Base-by-base conservation (phyloP, 2,797 vertebrate genomes). In the Decapterus maruadsi region DNA sequence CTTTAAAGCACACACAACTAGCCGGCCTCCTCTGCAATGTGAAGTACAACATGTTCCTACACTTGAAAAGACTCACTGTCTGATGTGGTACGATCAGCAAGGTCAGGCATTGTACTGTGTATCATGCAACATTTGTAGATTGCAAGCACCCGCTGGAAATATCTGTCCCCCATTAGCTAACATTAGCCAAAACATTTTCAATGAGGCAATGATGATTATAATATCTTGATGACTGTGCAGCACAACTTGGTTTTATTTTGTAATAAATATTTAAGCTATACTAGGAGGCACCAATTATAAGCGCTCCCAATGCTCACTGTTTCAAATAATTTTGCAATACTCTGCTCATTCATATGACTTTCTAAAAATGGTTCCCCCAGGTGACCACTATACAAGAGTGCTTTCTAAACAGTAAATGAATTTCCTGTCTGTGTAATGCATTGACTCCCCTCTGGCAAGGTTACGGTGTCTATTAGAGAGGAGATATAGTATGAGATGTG, bases 21-120 rank as follows among this genome's bases (percentile, higher is more conserved):
- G 61, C 51, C 53, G 4, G 22, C 17, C 54, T 75, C 72, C 78
- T 74, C 70, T 83, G 60, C 81, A 72, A 4, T 66, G 55, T 77
- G 45, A 70, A 73, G 82, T 51, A 90, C 86, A 73, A 40, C 68
- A 65, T 82, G 86, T 90, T 84, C 89, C 54, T 75, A 8, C 69
- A 51, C 76, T 84, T 81, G 45, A 84, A 82, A 79, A 81, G 57
- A 75, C 69, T 77, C 48, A 0, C 68, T 84, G 74, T 84, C 56
- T 87, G 68, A 85, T 87, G 83, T 70, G 62, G 51, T 75, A 63
- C 72, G 81, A 84, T 90, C 79, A 83, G 80, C 82, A 82, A 90
- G 83, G 89, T 84, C 85, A 62, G 59, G 34, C 72, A 45, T 56
- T 64, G 22, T 65, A 1, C 68, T 54, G 26, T 53, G 69, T 8